Base-by-base conservation (phyloP, 1,140 invertebrate genomes). In the Manduca sexta region DNA sequence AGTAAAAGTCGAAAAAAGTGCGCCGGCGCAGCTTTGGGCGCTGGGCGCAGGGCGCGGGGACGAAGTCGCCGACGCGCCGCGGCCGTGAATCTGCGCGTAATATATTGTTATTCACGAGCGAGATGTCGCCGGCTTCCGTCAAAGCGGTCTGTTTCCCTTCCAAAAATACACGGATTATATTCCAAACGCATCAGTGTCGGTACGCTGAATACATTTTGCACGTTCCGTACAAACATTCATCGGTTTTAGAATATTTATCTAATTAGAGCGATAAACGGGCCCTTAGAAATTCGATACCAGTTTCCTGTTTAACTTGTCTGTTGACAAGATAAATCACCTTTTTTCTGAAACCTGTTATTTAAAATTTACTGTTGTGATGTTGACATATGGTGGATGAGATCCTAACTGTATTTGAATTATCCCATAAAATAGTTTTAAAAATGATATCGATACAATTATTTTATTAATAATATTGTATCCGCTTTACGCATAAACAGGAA, bases 101-200 rank as follows among this genome's bases (percentile, higher is more conserved):
- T 64, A 52, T 64, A 60, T 64, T 66, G 53, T 66, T 66, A 72
- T 69, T 60, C 63, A 59, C 53, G 43, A 47, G 37, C 56, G 53
- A 67, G 60, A 69, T 60, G 60, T 49, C 48, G 49, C n/a, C 54
- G 49, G 54, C 43, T 52, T 48, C 54, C 49, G 49, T 56, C 54
- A 56, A 56, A 56, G 43, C 52, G 30, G 49, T 40, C 50, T 52
- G 50, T 49, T 60, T 65, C 54, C 55, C 54, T 69, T 69, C 61
- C 64, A 61, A 68, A 68, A 68, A 68, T 68, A 68, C 49, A 29
- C 50, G 61, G 65, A 58, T 53, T 56, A 60, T 59, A 60, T 64
- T 65, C 59, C 52, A 48, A 60, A 63, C 60, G 45, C 64, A 64
- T 64, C 46, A 54, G 62, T 64, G 53, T 54, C 60, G 45, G 50